phyloP scores from a whole-genome alignment of 2,888 invertebrate genomes.

The Hipparchia semele region DNA sequence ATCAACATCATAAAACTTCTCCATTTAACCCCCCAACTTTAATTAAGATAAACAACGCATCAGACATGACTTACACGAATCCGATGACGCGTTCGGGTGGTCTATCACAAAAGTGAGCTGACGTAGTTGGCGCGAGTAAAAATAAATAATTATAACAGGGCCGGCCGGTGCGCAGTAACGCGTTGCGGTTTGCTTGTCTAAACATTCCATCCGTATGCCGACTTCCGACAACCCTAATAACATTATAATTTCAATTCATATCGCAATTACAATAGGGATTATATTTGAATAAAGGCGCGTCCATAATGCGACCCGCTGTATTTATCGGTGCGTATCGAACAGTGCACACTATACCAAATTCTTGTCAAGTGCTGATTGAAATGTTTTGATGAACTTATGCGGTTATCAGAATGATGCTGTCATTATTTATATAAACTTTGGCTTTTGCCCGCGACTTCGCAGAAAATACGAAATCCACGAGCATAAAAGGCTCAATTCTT shows the following conservation, averaged over 20 bases:
- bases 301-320: slow-evolving; percentile 2
- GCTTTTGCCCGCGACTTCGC: background rate
- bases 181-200: slow-evolving; percentile 71
- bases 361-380: slow-evolving; percentile 24
- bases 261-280: slow-evolving; percentile 15
- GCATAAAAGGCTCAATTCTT: too few relatives aligned
- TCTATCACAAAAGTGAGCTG: slow-evolving; percentile 54
- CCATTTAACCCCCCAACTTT: slow-evolving; percentile 1
- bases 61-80: slow-evolving; percentile 13
- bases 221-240: slow-evolving; percentile 60
- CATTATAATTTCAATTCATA: slow-evolving; percentile 23
- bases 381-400: slow-evolving; percentile 10
- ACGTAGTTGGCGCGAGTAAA: slow-evolving; percentile 57
- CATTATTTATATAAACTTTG: background rate
- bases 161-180: slow-evolving; percentile 57
- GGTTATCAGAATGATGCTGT: background rate
- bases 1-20: too few relatives aligned
- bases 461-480: background rate
- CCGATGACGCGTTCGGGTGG: slow-evolving; percentile 59
- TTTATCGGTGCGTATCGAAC: slow-evolving; percentile 24
- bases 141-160: slow-evolving; percentile 75
- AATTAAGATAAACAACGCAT: slow-evolving; percentile 22
- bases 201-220: slow-evolving; percentile 72
- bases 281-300: slow-evolving; percentile 14
- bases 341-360: slow-evolving; percentile 17